phyloP scores from a whole-genome alignment of 2,888 invertebrate genomes.

The Ophraella communa region DNA sequence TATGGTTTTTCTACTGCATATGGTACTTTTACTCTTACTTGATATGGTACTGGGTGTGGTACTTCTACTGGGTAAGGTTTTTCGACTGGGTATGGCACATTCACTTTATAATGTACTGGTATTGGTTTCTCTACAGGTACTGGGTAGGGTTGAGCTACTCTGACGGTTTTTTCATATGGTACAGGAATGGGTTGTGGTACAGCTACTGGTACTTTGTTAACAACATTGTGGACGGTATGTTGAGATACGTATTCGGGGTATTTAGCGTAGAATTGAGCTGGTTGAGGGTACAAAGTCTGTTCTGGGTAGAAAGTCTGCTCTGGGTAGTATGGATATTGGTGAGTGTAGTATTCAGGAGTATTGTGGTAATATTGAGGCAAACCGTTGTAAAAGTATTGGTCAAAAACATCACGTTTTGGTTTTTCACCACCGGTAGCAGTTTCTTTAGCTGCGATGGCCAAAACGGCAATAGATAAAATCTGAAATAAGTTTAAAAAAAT shows the following conservation, averaged over 20 bases:
- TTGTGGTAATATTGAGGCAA: neutral
- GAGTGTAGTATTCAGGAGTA: neutral
- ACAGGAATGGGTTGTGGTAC: conserved; percentile 55
- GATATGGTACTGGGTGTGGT: conserved; percentile 47
- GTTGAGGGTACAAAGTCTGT: neutral
- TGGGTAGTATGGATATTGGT: neutral
- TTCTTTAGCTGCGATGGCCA: conserved; percentile 24
- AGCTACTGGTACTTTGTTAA: conserved; percentile 47
- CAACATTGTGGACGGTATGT: conserved; percentile 45
- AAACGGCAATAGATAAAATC: conserved; percentile 27
- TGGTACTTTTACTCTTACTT: conserved; percentile 40
- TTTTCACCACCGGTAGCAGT: conserved; percentile 17
- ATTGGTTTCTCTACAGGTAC: conserved; percentile 47
- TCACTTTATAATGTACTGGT: conserved; percentile 43
- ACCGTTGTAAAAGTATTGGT: neutral
- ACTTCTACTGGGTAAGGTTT: conserved; percentile 51
- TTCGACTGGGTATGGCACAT: conserved; percentile 47
- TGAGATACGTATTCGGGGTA: conserved; percentile 18
- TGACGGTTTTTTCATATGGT: conserved; percentile 46
- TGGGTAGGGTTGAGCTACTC: conserved; percentile 52
- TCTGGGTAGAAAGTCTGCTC: neutral
- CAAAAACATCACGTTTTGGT: conserved; percentile 2
- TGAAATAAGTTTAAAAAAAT: conserved; percentile 16
- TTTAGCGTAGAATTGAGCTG: neutral
- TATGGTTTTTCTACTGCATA: conserved; percentile 50